A percentile compares a stretch with the other conserved stretches of the same genome.
Conservation (phyloP, 2,888 invertebrate genomes). For the Leptinotarsa tumamoca region DNA sequence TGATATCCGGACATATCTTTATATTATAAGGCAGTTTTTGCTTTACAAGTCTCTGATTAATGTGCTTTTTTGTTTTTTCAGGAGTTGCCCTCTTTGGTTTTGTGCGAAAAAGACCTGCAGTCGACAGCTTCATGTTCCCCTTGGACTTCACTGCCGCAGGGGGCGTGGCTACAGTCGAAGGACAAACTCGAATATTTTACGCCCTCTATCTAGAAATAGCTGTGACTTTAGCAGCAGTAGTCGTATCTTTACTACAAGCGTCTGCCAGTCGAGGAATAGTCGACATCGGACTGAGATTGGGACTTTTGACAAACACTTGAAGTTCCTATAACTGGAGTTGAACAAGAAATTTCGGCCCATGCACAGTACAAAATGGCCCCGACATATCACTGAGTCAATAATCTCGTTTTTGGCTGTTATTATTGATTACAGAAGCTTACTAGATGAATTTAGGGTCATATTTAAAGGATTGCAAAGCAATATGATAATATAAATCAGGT, state of each 20-base stretch:
- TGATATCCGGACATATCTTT: not conserved
- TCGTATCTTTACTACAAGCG: slow-evolving; percentile 72
- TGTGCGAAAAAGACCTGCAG: slow-evolving; percentile 67
- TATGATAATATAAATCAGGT: not conserved
- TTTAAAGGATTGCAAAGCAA: not conserved
- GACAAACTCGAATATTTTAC: slow-evolving; percentile 73
- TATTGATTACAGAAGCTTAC: slow-evolving; percentile 5
- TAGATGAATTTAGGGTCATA: not conserved
- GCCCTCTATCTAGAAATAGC: slow-evolving; percentile 78
- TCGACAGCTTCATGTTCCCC: slow-evolving; percentile 75
- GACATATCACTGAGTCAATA: slow-evolving; percentile 12
- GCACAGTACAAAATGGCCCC: not conserved
- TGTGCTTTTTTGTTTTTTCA: slow-evolving; percentile 17
- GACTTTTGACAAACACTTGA: slow-evolving; percentile 69
- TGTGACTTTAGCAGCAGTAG: slow-evolving; percentile 73
- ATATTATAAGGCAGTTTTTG: too few relatives aligned
- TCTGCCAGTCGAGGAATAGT: slow-evolving; percentile 71
- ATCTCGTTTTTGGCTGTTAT: not conserved
- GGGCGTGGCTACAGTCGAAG: slow-evolving; percentile 73
- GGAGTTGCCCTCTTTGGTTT: slow-evolving; percentile 73
- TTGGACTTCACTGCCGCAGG: slow-evolving; percentile 79
- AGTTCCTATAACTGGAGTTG: not conserved
- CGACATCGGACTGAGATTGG: slow-evolving; percentile 69
- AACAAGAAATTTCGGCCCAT: not conserved
- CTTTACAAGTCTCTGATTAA: too few relatives aligned